These are phyloP conservation scores for Gymnocheta viridis DNA, from an alignment of 2,888 invertebrate species.

Conservation along the genomic window DNA sequence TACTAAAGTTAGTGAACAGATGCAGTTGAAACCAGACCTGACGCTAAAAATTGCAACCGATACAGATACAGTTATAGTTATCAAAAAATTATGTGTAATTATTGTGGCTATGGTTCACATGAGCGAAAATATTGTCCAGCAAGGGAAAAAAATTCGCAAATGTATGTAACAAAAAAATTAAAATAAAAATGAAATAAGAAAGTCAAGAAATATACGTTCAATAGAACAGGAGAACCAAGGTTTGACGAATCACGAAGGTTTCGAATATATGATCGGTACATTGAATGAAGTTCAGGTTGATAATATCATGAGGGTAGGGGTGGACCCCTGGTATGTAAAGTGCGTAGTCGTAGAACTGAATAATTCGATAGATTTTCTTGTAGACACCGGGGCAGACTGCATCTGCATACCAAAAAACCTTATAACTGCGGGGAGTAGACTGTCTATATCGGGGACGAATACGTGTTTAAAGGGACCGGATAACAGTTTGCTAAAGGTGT, in stretches of 20 bases:
- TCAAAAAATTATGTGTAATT: background rate
- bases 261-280: background rate
- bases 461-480: background rate
- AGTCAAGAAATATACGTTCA: background rate
- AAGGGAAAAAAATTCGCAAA: background rate
- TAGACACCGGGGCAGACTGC: constrained; percentile 34
- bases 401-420: constrained; percentile 6
- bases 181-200: background rate
- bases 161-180: background rate
- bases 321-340: background rate
- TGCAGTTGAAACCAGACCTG: no score
- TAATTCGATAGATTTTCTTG: constrained; percentile 1
- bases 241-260: background rate
- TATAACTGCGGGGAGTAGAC: background rate
- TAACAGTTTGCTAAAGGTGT: background rate
- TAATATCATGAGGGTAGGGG: background rate
- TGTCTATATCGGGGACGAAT: background rate
- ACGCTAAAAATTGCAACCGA: no score
- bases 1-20: no score
- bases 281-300: background rate
- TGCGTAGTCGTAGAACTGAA: background rate
- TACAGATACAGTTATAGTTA: no score
- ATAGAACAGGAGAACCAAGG: background rate
- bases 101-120: background rate
- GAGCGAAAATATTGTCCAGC: background rate